phyloP scores from a whole-genome alignment of 2,888 invertebrate genomes.

The Agrochola lota region DNA sequence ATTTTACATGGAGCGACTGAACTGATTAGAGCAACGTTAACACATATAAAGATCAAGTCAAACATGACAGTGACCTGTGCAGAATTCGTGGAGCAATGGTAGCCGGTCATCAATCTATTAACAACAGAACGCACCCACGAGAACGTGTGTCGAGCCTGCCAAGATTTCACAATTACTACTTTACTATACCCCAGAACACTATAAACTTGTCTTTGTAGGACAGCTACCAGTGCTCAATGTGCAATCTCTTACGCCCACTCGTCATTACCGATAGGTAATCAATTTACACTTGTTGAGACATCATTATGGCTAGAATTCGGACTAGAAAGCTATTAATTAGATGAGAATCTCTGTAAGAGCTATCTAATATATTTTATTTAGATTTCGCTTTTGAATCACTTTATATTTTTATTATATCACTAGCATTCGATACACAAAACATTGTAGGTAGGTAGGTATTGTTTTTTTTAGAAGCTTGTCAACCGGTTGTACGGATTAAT shows the following conservation, averaged over 20 bases:
- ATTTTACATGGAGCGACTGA: not conserved
- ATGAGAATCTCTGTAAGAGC: conserved; percentile 8
- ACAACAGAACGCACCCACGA: conserved; percentile 47
- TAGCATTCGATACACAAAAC: conserved; percentile 22
- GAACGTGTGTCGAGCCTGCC: conserved; percentile 61
- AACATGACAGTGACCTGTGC: conserved; percentile 59
- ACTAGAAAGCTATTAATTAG: conserved; percentile 21
- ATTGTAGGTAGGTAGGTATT: conserved; percentile 10
- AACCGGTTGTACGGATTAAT: conserved; percentile 29
- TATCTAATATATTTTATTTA: conserved; percentile 6
- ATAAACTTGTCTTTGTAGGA: conserved; percentile 45
- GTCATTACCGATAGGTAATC: conserved; percentile 51
- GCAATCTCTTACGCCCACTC: conserved; percentile 66
- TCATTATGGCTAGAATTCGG: conserved; percentile 36
- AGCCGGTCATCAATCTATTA: conserved; percentile 67
- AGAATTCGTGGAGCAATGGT: conserved; percentile 49
- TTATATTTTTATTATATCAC: conserved; percentile 15
- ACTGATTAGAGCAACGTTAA: not conserved
- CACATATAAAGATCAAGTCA: conserved; percentile 12
- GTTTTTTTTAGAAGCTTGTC: conserved; percentile 24
- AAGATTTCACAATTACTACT: conserved; percentile 72
- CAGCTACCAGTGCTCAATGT: conserved; percentile 58
- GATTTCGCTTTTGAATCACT: conserved; percentile 12
- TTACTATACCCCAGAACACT: conserved; percentile 50
- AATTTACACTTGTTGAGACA: conserved; percentile 56